Conservation (phyloP, 2,113 vertebrate genomes). For the Pachypanchax playfairii region DNA sequence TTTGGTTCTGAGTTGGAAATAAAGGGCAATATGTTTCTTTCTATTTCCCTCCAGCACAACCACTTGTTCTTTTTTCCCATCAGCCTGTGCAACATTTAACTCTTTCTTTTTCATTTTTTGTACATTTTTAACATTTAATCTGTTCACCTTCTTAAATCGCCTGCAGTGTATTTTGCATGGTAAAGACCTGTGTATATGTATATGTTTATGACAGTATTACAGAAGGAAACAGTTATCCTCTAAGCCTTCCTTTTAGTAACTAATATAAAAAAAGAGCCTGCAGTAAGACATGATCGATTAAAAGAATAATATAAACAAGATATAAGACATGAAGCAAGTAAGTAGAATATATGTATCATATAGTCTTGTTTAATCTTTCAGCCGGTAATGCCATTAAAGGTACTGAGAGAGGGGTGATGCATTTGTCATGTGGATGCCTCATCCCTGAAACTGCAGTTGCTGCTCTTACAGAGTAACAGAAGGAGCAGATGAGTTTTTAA, state of each 20-base stretch:
- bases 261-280: constrained; percentile 14
- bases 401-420: constrained; percentile 1
- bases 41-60: constrained; percentile 39
- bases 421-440: constrained; percentile 19
- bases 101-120: constrained; percentile 18
- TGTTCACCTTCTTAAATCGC: constrained; percentile 53
- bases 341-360: not conserved
- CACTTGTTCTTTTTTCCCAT: too few species aligned
- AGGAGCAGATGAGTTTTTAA: constrained; percentile 51
- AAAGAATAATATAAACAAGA: not conserved
- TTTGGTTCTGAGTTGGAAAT: constrained; percentile 80
- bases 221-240: constrained; percentile 38
- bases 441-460: constrained; percentile 30
- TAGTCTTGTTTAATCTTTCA: not conserved
- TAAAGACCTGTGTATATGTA: constrained; percentile 58
- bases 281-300: not conserved
- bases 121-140: constrained; percentile 20
- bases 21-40: constrained; percentile 72
- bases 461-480: constrained; percentile 27
- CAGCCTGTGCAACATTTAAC: not conserved
- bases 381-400: too few species aligned
- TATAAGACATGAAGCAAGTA: constrained; percentile 2
- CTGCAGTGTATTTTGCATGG: constrained; percentile 53
- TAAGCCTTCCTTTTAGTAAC: constrained; percentile 36
- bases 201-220: constrained; percentile 53